phyloP scores from a whole-genome alignment of 2,113 vertebrate species.

The Castor canadensis region DNA sequence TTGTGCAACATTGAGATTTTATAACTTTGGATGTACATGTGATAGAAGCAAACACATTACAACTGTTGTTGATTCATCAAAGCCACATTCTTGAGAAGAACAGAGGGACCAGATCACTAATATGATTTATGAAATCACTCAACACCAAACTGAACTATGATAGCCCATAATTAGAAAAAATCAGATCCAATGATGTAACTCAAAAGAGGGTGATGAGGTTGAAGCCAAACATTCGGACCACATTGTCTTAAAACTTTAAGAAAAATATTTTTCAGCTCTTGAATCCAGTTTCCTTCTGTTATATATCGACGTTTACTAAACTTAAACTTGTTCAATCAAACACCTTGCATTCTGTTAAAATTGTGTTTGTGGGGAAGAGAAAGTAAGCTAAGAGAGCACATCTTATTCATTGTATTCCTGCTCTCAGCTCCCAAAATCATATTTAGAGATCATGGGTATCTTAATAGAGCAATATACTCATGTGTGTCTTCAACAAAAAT shows the following conservation, averaged over 20 bases:
- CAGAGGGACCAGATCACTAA: constrained; percentile 63
- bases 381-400: neutral
- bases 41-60: constrained; percentile 55
- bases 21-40: constrained; percentile 66
- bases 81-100: constrained; percentile 73
- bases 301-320: neutral
- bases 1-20: constrained; percentile 64
- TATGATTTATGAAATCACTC: constrained; percentile 73
- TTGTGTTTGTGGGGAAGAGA: neutral
- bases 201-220: neutral
- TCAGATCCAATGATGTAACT: constrained; percentile 63
- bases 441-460: neutral
- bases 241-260: constrained; percentile 46
- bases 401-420: neutral
- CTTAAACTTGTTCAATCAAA: neutral
- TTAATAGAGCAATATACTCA: neutral
- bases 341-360: neutral
- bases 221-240: constrained; percentile 61
- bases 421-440: neutral
- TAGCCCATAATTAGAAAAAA: constrained; percentile 57
- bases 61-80: constrained; percentile 66
- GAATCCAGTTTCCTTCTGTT: constrained; percentile 25
- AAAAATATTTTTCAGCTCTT: constrained; percentile 16
- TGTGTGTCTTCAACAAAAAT: neutral
- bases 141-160: constrained; percentile 56